These are phyloP conservation scores for Vulpes vulpes DNA, from an alignment of 2,113 vertebrate genomes.

Conservation along the genomic window DNA sequence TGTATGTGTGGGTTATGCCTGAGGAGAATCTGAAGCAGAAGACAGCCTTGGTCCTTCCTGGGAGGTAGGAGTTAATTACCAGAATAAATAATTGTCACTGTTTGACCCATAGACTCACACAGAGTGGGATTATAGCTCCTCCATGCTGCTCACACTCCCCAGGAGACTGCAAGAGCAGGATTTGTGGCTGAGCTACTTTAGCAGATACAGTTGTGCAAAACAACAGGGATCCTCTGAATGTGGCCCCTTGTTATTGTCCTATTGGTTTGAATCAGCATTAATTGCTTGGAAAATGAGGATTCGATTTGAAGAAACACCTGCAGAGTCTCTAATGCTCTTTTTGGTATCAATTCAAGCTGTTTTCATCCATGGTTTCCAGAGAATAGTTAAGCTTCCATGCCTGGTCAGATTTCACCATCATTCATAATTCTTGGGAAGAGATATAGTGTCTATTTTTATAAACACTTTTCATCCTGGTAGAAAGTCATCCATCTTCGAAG, in stretches of 20 bases:
- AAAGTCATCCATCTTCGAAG: constrained; percentile 25
- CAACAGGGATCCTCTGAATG: not conserved
- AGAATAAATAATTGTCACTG: not conserved
- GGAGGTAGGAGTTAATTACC: constrained; percentile 40
- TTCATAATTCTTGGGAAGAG: constrained; percentile 35
- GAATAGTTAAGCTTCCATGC: not conserved
- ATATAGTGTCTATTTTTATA: not conserved
- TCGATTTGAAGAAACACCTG: constrained; percentile 34
- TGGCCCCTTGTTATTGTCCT: not conserved
- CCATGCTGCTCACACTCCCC: not conserved
- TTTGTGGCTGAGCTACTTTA: not conserved
- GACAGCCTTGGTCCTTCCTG: not conserved
- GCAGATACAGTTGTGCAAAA: not conserved
- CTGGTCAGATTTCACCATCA: not conserved
- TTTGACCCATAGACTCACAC: not conserved
- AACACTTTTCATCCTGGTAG: constrained; percentile 6
- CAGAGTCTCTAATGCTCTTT: constrained; percentile 23
- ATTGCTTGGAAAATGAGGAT: constrained; percentile 71
- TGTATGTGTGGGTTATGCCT: not conserved
- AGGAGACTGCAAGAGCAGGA: not conserved
- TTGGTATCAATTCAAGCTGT: not conserved
- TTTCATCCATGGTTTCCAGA: not conserved
- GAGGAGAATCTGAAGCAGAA: not conserved
- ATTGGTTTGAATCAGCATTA: constrained; percentile 40
- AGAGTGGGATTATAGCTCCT: not conserved